Evolutionary conservation across 2,797 vertebrate genomes (phyloP), one percentile per base, ranked within the genome.

Genomic region (Oreonectes daqikongensis): DNA sequence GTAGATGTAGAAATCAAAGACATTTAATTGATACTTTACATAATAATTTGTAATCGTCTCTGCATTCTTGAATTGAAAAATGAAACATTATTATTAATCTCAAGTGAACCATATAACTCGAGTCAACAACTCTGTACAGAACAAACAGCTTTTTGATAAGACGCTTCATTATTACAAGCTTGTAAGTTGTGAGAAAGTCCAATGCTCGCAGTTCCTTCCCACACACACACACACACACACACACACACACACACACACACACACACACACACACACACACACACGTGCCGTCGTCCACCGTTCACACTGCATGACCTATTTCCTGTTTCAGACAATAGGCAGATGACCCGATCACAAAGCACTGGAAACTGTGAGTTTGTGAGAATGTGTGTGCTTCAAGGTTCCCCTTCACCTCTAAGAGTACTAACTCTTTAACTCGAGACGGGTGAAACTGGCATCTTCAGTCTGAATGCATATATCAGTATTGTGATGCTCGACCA

Each of bases 321-420:
- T 86, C 85, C 85, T 85, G 71, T 72, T 73, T 69, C 55, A 81
- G 18, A 86, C 82, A 86, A 84, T 85, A 66, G 81, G 83, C 74
- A 86, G 83, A 85, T 57, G 82, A 81, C 81, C 82, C 74, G 65
- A 72, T 57, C 52, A 66, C 52, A 78, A 57, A 52, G 69, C 67
- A 68, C 66, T 66, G 40, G 78, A 69, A 78, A 78, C 75, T 68
- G 66, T 80, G 79, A 52, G 35, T 53, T 42, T 75, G 55, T 63
- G 77, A 67, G 53, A 66, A 50, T 67, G 61, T 48, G 40, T 53
- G 72, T 72, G 69, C 35, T 65, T 40, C 30, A 65, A 22, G 38
- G 63, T 72, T 79, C 53, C 53, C 53, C 26, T 50, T 17, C 14
- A 70, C 30, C 22, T 38, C 46, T 40, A 52, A 12, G 30, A 64